phyloP scores from a whole-genome alignment of 2,888 invertebrate species.

The Hermodice carunculata region DNA sequence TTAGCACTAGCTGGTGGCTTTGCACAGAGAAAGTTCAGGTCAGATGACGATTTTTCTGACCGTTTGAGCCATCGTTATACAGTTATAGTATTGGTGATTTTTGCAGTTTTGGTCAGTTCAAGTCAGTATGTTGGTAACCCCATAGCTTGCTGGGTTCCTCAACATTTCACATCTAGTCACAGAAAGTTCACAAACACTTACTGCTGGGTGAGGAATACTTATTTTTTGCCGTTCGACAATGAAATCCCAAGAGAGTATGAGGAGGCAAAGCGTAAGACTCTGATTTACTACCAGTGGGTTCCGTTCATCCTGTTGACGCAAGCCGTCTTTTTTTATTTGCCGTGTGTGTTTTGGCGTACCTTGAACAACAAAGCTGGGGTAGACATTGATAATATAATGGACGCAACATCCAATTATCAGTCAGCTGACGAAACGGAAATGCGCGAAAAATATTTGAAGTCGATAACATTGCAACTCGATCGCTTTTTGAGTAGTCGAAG shows the following conservation, averaged over 20 bases:
- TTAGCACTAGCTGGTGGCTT: too few relatives aligned
- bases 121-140: conserved; percentile 25
- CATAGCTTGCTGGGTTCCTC: conserved; percentile 33
- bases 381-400: conserved; percentile 35
- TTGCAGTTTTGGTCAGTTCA: conserved; percentile 19
- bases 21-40: too few relatives aligned
- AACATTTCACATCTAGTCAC: conserved; percentile 30
- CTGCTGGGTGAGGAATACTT: conserved; percentile 37
- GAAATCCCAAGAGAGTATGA: conserved; percentile 12
- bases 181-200: conserved; percentile 21
- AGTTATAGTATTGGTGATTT: conserved; percentile 25
- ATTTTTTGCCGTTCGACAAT: conserved; percentile 16
- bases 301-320: conserved; percentile 54
- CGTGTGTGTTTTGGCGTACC: conserved; percentile 67
- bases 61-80: conserved; percentile 27
- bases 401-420: conserved; percentile 17
- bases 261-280: not conserved
- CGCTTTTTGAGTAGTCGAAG: conserved; percentile 25
- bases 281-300: conserved; percentile 49
- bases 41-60: conserved; percentile 34
- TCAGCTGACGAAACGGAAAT: conserved; percentile 12
- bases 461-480: conserved; percentile 28
- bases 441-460: conserved; percentile 9
- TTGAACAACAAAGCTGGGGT: conserved; percentile 50
- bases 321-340: conserved; percentile 68